Conservation (phyloP, 37 sponge, comb jelly and placozoan genomes). For the Eunapius fragilis region DNA sequence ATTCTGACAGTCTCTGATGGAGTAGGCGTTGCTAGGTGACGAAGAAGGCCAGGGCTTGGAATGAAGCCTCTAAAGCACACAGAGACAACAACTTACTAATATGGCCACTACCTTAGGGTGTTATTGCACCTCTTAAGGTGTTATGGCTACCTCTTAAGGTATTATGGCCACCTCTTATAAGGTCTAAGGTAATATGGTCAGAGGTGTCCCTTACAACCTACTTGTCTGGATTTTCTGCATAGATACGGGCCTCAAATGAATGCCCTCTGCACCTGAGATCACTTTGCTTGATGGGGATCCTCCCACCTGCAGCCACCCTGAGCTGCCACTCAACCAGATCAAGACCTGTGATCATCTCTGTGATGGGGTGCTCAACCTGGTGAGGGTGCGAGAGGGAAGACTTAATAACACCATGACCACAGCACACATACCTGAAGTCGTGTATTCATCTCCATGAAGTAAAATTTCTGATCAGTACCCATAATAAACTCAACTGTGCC, state of each 20-base stretch:
- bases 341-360: conserved; percentile 94
- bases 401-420: too few species aligned
- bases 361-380: conserved; percentile 31
- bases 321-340: conserved; percentile 97
- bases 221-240: conserved; percentile 90
- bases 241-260: conserved; percentile 95
- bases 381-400: conserved; percentile 44
- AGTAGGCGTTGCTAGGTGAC: conserved; percentile 70
- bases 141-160: too few species aligned
- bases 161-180: neutral
- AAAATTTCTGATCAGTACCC: too few species aligned
- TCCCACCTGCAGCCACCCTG: conserved; percentile 80
- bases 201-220: neutral
- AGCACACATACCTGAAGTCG: too few species aligned
- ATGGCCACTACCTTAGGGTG: too few species aligned
- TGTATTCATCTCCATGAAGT: too few species aligned
- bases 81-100: neutral
- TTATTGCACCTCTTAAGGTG: too few species aligned
- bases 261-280: conserved; percentile 80
- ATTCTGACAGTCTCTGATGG: conserved; percentile 79
- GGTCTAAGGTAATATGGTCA: neutral
- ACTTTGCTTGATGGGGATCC: conserved; percentile 71
- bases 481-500: too few species aligned
- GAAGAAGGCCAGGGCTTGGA: conserved; percentile 89
- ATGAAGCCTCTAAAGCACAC: conserved; percentile 50